These are phyloP conservation scores for Morone saxatilis DNA, from an alignment of 2,113 vertebrate species.

Conservation along the genomic window DNA sequence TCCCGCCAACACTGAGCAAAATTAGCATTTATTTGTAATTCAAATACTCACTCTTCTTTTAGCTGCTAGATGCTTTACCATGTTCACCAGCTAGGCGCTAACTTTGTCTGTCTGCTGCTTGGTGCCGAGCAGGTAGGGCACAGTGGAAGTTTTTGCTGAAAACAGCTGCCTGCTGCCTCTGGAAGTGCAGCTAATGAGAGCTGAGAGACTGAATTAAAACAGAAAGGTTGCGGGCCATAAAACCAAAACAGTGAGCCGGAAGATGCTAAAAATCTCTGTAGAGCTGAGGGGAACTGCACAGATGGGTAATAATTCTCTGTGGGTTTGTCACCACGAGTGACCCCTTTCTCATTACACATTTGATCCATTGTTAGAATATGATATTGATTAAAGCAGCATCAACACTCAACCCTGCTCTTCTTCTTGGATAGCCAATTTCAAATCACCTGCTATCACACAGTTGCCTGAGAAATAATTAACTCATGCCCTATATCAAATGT, in stretches of 20 bases:
- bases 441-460: not conserved
- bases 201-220: not conserved
- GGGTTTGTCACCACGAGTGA: not conserved
- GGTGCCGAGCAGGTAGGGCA: too few relatives aligned
- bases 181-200: too few relatives aligned
- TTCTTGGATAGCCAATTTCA: not conserved
- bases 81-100: too few relatives aligned
- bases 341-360: not conserved
- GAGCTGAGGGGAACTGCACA: not conserved
- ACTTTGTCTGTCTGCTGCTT: too few relatives aligned
- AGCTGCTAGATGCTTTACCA: too few relatives aligned
- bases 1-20: not conserved
- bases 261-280: not conserved
- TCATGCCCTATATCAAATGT: too few relatives aligned
- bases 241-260: not conserved
- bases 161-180: too few relatives aligned
- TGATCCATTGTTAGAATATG: not conserved
- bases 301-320: too few relatives aligned
- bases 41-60: not conserved
- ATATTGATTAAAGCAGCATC: not conserved
- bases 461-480: not conserved
- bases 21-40: not conserved
- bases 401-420: not conserved
- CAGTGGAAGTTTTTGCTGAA: too few relatives aligned
- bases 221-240: not conserved